These are phyloP conservation scores for Nasonia oneida DNA, from an alignment of 2,888 invertebrate genomes.

Conservation along the genomic window DNA sequence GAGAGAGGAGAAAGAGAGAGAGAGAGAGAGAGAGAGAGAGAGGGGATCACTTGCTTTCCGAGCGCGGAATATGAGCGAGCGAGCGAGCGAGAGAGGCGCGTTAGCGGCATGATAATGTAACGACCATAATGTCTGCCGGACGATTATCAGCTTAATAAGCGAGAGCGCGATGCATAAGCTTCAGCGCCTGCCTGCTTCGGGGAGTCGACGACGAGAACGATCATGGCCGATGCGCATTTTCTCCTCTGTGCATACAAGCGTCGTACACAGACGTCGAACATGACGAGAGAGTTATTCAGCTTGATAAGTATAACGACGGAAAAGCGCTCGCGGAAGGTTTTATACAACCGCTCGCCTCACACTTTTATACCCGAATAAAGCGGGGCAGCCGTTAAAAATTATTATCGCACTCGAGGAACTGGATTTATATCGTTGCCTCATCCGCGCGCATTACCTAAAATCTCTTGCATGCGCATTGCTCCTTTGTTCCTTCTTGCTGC, in stretches of 20 bases:
- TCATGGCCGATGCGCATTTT: slow-evolving; percentile 49
- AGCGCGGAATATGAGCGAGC: neutral
- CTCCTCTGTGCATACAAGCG: neutral
- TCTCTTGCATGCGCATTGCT: neutral
- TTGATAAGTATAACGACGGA: neutral
- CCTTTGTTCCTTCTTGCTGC: neutral
- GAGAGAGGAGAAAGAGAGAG: neutral
- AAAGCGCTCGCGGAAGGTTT: neutral
- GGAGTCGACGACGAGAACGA: neutral
- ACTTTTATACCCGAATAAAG: slow-evolving; percentile 36
- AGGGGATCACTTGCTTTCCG: neutral
- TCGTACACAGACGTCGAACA: neutral
- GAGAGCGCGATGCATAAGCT: slow-evolving; percentile 75
- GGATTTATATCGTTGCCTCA: slow-evolving; percentile 32
- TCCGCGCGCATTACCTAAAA: slow-evolving; percentile 40
- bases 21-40: neutral
- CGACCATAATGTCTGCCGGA: slow-evolving; percentile 74
- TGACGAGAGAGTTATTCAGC: neutral
- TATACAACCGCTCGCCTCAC: slow-evolving; percentile 17
- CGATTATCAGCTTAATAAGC: slow-evolving; percentile 78
- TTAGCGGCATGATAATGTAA: slow-evolving; percentile 75
- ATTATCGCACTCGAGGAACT: slow-evolving; percentile 28
- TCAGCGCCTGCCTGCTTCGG: slow-evolving; percentile 20
- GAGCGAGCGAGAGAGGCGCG: slow-evolving; percentile 64
- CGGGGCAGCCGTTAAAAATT: slow-evolving; percentile 27